phyloP scores from a whole-genome alignment of 2,888 invertebrate species.

The Euplexia lucipara region DNA sequence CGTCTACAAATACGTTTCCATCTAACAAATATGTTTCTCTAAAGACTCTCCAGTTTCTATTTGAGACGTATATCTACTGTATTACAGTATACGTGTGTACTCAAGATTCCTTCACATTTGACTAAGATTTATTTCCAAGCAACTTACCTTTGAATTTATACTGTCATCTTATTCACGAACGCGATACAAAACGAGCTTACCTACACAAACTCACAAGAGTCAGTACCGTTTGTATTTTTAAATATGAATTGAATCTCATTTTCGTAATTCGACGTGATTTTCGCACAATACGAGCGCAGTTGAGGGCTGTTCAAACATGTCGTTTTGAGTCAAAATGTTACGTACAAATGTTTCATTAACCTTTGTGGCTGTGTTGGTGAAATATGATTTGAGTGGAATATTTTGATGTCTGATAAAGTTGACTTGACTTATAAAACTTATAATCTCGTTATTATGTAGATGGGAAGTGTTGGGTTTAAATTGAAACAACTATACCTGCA shows the following conservation, averaged over 20 bases:
- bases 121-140: conserved; percentile 32
- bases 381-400: conserved; percentile 16
- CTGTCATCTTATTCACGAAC: conserved; percentile 38
- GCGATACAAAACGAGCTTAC: conserved; percentile 23
- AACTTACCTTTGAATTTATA: conserved; percentile 36
- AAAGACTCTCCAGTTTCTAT: no score
- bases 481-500: no score
- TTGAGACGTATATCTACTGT: conserved; percentile 15
- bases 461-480: no score
- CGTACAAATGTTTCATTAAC: conserved; percentile 20
- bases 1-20: no score
- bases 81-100: conserved; percentile 7
- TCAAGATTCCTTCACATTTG: conserved; percentile 25
- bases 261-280: conserved; percentile 51
- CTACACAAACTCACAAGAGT: conserved; percentile 23
- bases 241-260: conserved; percentile 54
- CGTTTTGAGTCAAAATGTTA: conserved; percentile 33
- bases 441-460: no score
- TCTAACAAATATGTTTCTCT: neutral
- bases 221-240: conserved; percentile 42
- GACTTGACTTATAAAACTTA: no score
- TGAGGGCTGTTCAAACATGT: conserved; percentile 35
- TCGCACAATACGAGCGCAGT: conserved; percentile 42
- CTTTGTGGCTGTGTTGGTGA: conserved; percentile 20
- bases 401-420: conserved; percentile 10